Conservation (phyloP, 2,797 vertebrate species). For the Ambastaia sidthimunki region DNA sequence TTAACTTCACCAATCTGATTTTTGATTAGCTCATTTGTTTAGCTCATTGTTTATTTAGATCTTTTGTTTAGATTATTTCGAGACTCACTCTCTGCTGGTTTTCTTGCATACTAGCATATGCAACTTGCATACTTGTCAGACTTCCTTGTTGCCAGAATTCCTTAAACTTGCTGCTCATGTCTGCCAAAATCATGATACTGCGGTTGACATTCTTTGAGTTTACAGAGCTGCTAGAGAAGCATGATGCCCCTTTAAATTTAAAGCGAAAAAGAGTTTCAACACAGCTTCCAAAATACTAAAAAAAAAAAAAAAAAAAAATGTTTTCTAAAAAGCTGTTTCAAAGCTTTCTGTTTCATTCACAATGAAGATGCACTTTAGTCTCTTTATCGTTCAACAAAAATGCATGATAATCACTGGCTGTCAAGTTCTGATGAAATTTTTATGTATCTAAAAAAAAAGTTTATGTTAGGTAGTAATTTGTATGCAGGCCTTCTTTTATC, state of each 20-base stretch:
- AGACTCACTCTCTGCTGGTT: not conserved
- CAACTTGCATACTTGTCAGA: not conserved
- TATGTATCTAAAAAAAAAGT: not conserved
- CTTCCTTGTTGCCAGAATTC: not conserved
- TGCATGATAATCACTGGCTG: not conserved
- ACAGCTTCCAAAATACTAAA: too few species aligned
- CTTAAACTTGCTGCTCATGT: not conserved
- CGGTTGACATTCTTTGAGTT: slow-evolving; percentile 10
- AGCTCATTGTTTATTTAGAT: not conserved
- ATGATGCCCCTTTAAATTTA: too few species aligned
- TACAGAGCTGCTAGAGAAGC: not conserved
- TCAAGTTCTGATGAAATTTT: not conserved
- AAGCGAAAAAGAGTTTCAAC: too few species aligned
- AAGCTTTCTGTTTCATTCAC: too few species aligned
- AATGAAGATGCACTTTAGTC: too few species aligned
- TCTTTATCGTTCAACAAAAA: not conserved
- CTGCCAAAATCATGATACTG: not conserved
- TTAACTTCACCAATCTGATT: not conserved
- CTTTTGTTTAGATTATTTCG: not conserved
- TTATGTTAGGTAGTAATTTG: too few species aligned
- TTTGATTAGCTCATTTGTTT: not conserved
- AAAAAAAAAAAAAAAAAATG: too few species aligned
- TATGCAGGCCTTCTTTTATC: not conserved
- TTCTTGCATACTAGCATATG: not conserved
- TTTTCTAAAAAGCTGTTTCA: too few species aligned